phyloP scores from a whole-genome alignment of 2,797 vertebrate genomes.

The Brachyrhaphis roseni region DNA sequence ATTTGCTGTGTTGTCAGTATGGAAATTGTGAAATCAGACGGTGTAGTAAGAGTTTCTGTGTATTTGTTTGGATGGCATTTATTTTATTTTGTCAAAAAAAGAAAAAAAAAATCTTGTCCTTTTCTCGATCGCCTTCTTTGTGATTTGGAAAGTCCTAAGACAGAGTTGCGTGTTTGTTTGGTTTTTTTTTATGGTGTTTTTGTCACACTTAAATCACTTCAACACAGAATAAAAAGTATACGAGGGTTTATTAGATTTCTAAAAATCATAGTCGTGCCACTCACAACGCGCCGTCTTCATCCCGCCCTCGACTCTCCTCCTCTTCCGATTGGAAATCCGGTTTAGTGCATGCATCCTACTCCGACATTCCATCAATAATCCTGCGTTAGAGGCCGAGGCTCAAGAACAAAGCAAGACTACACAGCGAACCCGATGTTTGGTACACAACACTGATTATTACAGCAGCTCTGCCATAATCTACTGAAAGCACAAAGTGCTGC shows the following conservation, averaged over 20 bases:
- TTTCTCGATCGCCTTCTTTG: slow-evolving; percentile 63
- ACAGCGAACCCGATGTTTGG: slow-evolving; percentile 26
- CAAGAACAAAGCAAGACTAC: slow-evolving; percentile 37
- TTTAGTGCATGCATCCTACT: slow-evolving; percentile 66
- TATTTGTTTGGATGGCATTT: slow-evolving; percentile 58
- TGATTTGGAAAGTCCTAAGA: slow-evolving; percentile 69
- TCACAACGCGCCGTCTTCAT: slow-evolving; percentile 55
- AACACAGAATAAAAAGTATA: slow-evolving; percentile 38
- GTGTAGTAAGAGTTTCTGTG: slow-evolving; percentile 57
- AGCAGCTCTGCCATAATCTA: slow-evolving; percentile 55
- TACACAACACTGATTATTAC: slow-evolving; percentile 37
- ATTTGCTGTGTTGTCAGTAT: slow-evolving; percentile 63
- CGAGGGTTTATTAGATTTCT: slow-evolving; percentile 42
- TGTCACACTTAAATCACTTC: slow-evolving; percentile 51
- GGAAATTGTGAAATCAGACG: slow-evolving; percentile 56
- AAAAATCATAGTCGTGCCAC: slow-evolving; percentile 41
- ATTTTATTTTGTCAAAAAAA: slow-evolving; percentile 29
- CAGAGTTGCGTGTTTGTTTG: slow-evolving; percentile 57
- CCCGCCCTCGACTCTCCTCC: slow-evolving; percentile 41
- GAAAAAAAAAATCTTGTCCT: slow-evolving; percentile 48
- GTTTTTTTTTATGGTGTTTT: slow-evolving; percentile 70
- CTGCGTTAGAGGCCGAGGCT: slow-evolving; percentile 51
- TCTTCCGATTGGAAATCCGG: slow-evolving; percentile 37
- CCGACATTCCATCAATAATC: slow-evolving; percentile 51
- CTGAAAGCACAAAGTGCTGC: slow-evolving; percentile 69